These are phyloP conservation scores for Tragulus kanchil DNA, from an alignment of 2,113 vertebrate genomes.

Conservation along the genomic window DNA sequence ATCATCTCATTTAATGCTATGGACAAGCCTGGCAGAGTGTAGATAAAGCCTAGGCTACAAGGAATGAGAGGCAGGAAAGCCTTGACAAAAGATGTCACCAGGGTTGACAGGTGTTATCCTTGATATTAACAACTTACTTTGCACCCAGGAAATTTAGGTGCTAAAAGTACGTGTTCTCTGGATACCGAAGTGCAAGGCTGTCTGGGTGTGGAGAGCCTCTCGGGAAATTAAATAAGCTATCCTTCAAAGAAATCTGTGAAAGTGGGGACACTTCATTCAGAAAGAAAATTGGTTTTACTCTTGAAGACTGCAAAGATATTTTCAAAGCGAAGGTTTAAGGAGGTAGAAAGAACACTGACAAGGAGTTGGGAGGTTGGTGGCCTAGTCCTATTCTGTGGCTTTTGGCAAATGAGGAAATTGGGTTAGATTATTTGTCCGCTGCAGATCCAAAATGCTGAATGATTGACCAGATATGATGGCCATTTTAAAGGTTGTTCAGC, in stretches of 20 bases:
- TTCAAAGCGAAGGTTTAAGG: not conserved
- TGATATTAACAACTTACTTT: not conserved
- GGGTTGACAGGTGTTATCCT: not conserved
- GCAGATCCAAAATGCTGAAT: not conserved
- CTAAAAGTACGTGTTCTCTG: not conserved
- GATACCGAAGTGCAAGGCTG: not conserved
- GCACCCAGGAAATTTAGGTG: not conserved
- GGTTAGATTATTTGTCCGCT: not conserved
- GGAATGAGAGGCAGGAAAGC: not conserved
- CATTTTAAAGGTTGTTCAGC: not conserved
- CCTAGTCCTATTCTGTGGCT: not conserved
- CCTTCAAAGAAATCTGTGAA: constrained; percentile 64
- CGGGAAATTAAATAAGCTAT: constrained; percentile 3
- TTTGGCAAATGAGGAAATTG: constrained; percentile 34
- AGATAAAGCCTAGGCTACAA: not conserved
- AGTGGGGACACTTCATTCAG: constrained; percentile 28
- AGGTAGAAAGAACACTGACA: not conserved
- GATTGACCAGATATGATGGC: not conserved
- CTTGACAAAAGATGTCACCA: not conserved
- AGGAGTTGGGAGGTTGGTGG: not conserved
- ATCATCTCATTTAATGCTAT: not conserved
- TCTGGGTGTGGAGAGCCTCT: not conserved
- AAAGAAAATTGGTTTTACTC: constrained; percentile 37
- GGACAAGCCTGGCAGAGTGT: not conserved
- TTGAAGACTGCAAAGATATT: constrained; percentile 8